Conservation (phyloP, 2,888 invertebrate genomes). For the Caenorhabditis angaria region DNA sequence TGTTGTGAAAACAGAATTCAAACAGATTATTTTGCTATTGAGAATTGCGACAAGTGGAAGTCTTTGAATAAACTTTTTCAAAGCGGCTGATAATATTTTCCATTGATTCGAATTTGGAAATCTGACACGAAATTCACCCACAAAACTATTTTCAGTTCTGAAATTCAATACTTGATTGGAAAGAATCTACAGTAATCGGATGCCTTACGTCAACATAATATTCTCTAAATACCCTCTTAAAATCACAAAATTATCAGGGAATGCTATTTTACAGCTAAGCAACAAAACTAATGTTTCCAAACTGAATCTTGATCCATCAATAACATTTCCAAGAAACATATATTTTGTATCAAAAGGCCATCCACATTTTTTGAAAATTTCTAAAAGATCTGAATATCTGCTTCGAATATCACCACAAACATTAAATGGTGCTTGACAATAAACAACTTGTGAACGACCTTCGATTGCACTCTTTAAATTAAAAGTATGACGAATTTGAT, state of each 20-base stretch:
- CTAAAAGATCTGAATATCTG: conserved; percentile 50
- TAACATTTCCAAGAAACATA: conserved; percentile 52
- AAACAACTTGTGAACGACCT: conserved; percentile 23
- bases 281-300: conserved; percentile 32
- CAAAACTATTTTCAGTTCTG: conserved; percentile 22
- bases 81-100: conserved; percentile 10
- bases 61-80: conserved; percentile 20
- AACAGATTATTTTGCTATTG: conserved; percentile 30
- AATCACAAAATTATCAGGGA: conserved; percentile 28
- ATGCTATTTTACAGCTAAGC: conserved; percentile 23
- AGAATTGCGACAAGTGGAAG: conserved; percentile 25
- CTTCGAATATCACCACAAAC: conserved; percentile 55
- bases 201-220: conserved; percentile 22
- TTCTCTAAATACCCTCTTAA: conserved; percentile 33
- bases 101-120: conserved; percentile 28
- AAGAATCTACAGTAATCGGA: neutral
- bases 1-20: conserved; percentile 30
- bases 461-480: conserved; percentile 17
- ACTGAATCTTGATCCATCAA: conserved; percentile 40
- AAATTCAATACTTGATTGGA: too few relatives aligned
- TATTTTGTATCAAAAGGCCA: conserved; percentile 57
- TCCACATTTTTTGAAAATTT: conserved; percentile 53
- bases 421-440: conserved; percentile 38
- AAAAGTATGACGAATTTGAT: neutral
- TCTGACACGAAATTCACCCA: conserved; percentile 33